Percentiles rank a stretch among this genome's conserved stretches.
These are phyloP conservation scores for Sinelater perroti DNA, from an alignment of 2,888 invertebrate genomes.

Conservation along the genomic window DNA sequence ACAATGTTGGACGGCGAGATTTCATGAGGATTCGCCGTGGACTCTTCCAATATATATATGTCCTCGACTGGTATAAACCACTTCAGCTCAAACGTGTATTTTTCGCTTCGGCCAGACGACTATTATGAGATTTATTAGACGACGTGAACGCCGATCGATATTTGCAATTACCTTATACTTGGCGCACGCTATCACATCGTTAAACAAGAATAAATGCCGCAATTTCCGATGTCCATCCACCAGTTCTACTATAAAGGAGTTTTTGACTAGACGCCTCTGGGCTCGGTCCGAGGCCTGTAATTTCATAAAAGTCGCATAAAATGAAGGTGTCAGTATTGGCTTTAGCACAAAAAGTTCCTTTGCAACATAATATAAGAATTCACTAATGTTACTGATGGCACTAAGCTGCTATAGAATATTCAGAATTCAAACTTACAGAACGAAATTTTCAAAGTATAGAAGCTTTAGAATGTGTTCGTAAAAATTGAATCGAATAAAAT, in stretches of 20 bases:
- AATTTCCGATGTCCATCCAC: constrained; percentile 89
- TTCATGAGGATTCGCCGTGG: constrained; percentile 73
- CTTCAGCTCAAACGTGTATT: constrained; percentile 90
- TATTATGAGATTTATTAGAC: constrained; percentile 51
- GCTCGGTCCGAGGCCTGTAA: constrained; percentile 78
- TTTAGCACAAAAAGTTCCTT: no score
- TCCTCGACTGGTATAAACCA: constrained; percentile 92
- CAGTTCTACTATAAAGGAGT: constrained; percentile 92
- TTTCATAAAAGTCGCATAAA: neutral
- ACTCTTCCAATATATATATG: constrained; percentile 77
- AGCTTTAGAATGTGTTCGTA: no score
- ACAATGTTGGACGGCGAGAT: constrained; percentile 84
- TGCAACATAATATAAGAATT: no score
- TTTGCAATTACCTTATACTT: constrained; percentile 76
- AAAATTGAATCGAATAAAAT: no score
- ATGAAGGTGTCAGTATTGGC: no score
- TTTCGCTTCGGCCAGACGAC: constrained; percentile 82
- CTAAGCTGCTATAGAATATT: no score
- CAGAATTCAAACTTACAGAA: no score
- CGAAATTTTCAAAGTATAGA: no score
- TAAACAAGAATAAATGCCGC: constrained; percentile 92
- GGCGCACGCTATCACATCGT: constrained; percentile 94
- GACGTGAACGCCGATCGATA: no score
- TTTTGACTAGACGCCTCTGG: constrained; percentile 89
- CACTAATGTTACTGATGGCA: no score